phyloP scores from a whole-genome alignment of 2,888 invertebrate genomes.

The Lithosia quadra region DNA sequence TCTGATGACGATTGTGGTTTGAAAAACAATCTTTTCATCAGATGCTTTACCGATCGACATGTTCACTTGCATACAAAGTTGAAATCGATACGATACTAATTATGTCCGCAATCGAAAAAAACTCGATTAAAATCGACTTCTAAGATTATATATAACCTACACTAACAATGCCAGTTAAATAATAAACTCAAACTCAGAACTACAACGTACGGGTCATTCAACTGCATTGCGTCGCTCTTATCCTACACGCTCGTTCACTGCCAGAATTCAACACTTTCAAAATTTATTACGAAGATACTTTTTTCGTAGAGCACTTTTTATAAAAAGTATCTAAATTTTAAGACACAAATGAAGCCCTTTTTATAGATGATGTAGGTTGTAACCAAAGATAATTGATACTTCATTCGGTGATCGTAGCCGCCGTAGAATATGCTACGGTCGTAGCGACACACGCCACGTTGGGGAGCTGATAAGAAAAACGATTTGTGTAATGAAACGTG shows the following conservation, averaged over 20 bases:
- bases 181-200: neutral
- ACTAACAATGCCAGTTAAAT: no score
- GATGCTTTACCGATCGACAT: no score
- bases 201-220: neutral
- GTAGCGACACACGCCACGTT: constrained; percentile 16
- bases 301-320: neutral
- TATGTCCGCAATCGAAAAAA: no score
- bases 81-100: no score
- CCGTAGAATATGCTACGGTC: constrained; percentile 30
- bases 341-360: neutral
- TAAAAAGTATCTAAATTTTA: neutral
- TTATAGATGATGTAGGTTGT: neutral
- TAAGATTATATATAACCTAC: no score
- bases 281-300: neutral
- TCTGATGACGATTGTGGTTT: no score
- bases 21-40: no score
- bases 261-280: neutral
- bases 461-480: constrained; percentile 38
- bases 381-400: constrained; percentile 38
- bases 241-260: neutral
- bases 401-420: constrained; percentile 34
- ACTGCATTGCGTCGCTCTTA: neutral
- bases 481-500: constrained; percentile 33
- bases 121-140: neutral
- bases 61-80: no score